A percentile compares a stretch with the other conserved stretches of the same genome.
These are phyloP conservation scores for Fregata magnificens DNA, from an alignment of 2,113 vertebrate genomes.

Conservation along the genomic window DNA sequence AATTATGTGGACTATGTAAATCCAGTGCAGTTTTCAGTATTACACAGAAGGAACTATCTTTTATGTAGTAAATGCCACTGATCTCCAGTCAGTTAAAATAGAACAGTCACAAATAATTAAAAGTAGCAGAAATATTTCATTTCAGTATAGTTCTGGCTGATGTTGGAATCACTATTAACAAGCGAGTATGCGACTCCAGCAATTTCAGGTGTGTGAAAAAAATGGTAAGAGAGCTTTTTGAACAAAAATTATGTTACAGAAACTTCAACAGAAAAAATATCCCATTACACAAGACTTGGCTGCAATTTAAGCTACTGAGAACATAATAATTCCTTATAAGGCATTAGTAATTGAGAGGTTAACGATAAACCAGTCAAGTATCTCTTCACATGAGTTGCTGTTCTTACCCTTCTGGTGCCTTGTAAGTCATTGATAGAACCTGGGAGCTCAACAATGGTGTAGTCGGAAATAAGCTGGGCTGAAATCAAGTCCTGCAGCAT, in stretches of 20 bases:
- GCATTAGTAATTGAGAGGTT: background rate
- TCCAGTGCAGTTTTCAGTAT: background rate
- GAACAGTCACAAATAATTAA: background rate
- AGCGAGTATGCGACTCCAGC: background rate
- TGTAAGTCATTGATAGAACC: constrained; percentile 80
- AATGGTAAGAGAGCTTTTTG: background rate
- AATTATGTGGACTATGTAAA: too few species aligned
- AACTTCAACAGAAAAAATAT: background rate
- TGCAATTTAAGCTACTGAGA: background rate
- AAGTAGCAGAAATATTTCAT: background rate
- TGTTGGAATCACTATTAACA: background rate
- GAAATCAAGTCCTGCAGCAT: constrained; percentile 84
- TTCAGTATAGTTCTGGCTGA: background rate
- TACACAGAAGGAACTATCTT: background rate
- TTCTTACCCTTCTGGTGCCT: constrained; percentile 83
- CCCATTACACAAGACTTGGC: background rate
- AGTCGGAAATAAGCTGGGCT: constrained; percentile 87
- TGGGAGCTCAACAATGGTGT: constrained; percentile 79
- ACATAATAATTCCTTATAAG: background rate
- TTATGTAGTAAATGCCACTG: background rate
- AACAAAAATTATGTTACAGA: background rate
- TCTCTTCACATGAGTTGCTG: background rate
- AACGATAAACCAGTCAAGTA: background rate
- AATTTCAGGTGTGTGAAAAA: background rate
- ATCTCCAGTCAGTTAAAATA: background rate